Evolutionary conservation across 2,888 invertebrate genomes (phyloP).

Genomic region (Diaperis boleti): DNA sequence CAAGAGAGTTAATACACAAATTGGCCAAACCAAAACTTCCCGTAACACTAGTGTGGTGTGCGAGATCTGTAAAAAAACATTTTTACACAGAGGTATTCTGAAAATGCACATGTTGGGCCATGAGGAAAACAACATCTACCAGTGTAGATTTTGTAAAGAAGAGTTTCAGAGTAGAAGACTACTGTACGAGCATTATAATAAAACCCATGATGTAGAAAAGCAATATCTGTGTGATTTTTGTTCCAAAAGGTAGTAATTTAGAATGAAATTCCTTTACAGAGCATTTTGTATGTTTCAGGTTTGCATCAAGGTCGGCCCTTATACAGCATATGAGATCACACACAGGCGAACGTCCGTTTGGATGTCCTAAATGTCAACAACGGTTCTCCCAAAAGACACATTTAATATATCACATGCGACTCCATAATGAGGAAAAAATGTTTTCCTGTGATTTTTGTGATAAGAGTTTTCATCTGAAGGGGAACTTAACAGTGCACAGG

Average conservation of each 20-base stretch:
- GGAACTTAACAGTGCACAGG: slow-evolving; percentile 64
- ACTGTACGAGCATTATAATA: too few relatives aligned
- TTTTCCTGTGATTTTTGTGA: slow-evolving; percentile 47
- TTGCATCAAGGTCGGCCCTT: slow-evolving; percentile 49
- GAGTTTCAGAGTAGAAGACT: too few relatives aligned
- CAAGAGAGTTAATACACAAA: too few relatives aligned
- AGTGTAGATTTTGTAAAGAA: background rate
- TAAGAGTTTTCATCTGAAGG: slow-evolving; percentile 62
- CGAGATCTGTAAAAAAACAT: background rate
- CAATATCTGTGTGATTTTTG: slow-evolving; percentile 54
- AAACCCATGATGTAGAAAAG: too few relatives aligned
- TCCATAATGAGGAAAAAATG: slow-evolving; percentile 58
- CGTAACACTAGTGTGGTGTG: too few relatives aligned
- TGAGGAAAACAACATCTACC: too few relatives aligned
- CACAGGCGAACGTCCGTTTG: slow-evolving; percentile 59
- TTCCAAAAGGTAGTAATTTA: too few relatives aligned
- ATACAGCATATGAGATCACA: slow-evolving; percentile 58
- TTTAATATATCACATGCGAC: slow-evolving; percentile 56
- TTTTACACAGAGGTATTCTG: background rate
- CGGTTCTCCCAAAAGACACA: slow-evolving; percentile 56
- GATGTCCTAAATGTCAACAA: slow-evolving; percentile 63
- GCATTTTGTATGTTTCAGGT: too few relatives aligned
- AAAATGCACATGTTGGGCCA: too few relatives aligned
- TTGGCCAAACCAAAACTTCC: too few relatives aligned
- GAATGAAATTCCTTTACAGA: too few relatives aligned